phyloP scores from a whole-genome alignment of 2,888 invertebrate genomes.

The Xestia sexstrigata region DNA sequence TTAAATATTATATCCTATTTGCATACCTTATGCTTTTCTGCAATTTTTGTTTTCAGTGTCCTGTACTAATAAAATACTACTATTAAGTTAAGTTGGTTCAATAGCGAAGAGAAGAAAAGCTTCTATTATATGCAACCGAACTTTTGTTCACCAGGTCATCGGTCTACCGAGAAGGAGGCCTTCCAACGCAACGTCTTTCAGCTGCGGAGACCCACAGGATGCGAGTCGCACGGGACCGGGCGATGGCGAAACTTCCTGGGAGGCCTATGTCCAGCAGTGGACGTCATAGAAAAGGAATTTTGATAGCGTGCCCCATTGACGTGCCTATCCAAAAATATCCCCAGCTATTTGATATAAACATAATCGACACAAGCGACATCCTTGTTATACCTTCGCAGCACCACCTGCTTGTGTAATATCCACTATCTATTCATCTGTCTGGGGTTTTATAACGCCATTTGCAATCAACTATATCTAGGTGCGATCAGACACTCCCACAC shows the following conservation, averaged over 20 bases:
- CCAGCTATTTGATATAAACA: constrained; percentile 9
- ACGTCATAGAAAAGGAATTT: not conserved
- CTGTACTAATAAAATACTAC: not conserved
- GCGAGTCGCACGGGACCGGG: too few species aligned
- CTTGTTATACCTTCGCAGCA: constrained; percentile 7
- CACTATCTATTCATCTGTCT: constrained; percentile 62
- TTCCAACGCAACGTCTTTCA: too few species aligned
- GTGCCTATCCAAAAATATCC: not conserved
- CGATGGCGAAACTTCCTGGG: too few species aligned
- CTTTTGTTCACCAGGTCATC: not conserved
- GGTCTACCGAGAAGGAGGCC: too few species aligned
- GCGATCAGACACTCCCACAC: constrained; percentile 55
- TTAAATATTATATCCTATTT: not conserved
- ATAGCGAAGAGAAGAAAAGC: too few species aligned
- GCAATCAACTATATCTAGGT: constrained; percentile 55
- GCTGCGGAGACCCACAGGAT: too few species aligned
- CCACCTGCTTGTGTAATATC: constrained; percentile 48
- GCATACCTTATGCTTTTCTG: not conserved
- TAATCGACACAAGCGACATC: constrained; percentile 10
- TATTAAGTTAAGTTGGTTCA: not conserved
- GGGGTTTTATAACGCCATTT: constrained; percentile 58
- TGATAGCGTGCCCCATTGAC: not conserved
- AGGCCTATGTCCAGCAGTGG: too few species aligned
- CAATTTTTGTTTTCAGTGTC: not conserved
- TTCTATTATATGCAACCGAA: not conserved